Base-by-base conservation (phyloP, 2,113 vertebrate species). In the Passer domesticus region DNA sequence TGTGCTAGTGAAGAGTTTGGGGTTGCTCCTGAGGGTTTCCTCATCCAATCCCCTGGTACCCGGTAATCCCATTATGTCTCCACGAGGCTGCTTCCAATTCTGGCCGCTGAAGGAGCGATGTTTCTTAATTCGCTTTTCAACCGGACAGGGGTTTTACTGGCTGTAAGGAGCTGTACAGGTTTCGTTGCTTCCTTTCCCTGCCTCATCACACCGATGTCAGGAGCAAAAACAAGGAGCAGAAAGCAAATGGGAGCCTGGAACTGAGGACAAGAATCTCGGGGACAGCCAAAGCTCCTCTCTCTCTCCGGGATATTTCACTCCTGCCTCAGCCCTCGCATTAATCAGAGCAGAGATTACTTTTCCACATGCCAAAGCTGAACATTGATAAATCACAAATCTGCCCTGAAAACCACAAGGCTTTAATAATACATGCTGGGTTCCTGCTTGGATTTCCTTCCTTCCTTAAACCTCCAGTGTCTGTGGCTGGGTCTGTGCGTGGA, bases 51-150 rank as follows among this genome's bases (percentile, higher is more conserved):
- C 92, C 89, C 92, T 47, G 90, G 28, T 33, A 24, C 69, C 16
- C 83, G 33, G 78, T 93, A 96, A 96, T 95, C 92, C 96, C 97
- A 78, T 97, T 93, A 95, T 33, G 87, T 77, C 95, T 79, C 95
- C 78, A 41, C 73, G 90, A 39, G 84, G 90, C 90, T 88, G 92
- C 87, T 97, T 94, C 94, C 96, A 78, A 18, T 94, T 81, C 66
- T 89, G 95, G 91, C 92, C 77, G 79, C 76, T 70, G 83, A 74
- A 73, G 95, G 94, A 76, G 90, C 39, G 96, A 93, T 95, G 97
- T 84, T 94, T 95, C 76, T 96, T 94, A 90, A 97, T 86, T 77
- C 92, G 92, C 92, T 53, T 70, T 91, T 76, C 83, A 85, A 8
- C 77, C 46, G 82, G 74, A 78, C 76, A 11, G 37, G 85, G 62